phyloP scores from a whole-genome alignment of 2,797 vertebrate species.

The Setipinna tenuifilis region DNA sequence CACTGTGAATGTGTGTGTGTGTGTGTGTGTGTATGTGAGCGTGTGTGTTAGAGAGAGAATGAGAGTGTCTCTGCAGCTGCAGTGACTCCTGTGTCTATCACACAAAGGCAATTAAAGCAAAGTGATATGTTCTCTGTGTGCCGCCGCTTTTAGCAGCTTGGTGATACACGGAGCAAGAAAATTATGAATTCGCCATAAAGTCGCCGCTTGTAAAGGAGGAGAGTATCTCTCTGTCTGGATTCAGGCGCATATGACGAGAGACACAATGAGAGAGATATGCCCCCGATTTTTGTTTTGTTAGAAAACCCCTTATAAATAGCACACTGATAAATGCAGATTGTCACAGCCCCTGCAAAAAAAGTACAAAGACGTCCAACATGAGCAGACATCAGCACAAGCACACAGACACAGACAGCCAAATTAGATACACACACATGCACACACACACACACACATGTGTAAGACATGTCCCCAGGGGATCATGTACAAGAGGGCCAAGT shows the following conservation, averaged over 20 bases:
- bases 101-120: slow-evolving; percentile 76
- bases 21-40: slow-evolving; percentile 53
- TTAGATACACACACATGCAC: slow-evolving; percentile 18
- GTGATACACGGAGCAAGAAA: slow-evolving; percentile 48
- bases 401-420: slow-evolving; percentile 9
- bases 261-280: neutral
- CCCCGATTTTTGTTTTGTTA: neutral
- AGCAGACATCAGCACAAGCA: slow-evolving; percentile 29
- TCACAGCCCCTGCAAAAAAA: slow-evolving; percentile 13
- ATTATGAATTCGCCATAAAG: slow-evolving; percentile 49
- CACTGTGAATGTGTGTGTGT: slow-evolving; percentile 28
- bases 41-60: slow-evolving; percentile 3
- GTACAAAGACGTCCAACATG: slow-evolving; percentile 16
- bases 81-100: slow-evolving; percentile 64
- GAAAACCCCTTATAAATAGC: neutral
- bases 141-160: slow-evolving; percentile 46
- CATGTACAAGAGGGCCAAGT: slow-evolving; percentile 83
- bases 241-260: slow-evolving; percentile 62
- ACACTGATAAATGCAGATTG: slow-evolving; percentile 4
- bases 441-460: slow-evolving; percentile 47
- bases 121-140: slow-evolving; percentile 62
- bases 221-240: slow-evolving; percentile 78
- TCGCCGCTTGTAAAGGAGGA: slow-evolving; percentile 44
- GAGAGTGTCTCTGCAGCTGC: slow-evolving; percentile 55
- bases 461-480: slow-evolving; percentile 72